Evolutionary conservation across 2,888 invertebrate genomes (phyloP).

Genomic region (Zonitis immaculata): DNA sequence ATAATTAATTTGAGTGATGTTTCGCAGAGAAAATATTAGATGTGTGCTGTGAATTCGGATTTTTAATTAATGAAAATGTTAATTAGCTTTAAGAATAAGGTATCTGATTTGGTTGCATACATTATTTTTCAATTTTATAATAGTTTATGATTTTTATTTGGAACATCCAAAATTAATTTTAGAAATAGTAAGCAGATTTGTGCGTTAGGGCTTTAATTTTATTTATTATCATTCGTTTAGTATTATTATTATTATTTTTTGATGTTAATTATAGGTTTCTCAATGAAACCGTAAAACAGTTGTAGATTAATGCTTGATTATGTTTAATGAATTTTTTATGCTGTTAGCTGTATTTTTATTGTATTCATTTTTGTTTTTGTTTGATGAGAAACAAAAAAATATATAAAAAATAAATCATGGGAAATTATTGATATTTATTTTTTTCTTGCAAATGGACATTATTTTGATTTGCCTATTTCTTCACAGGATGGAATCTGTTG

Average conservation of each 20-base stretch:
- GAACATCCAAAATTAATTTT: constrained; percentile 13
- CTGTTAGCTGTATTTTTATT: constrained; percentile 32
- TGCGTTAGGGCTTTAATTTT: constrained; percentile 21
- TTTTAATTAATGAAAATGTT: constrained; percentile 10
- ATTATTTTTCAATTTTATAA: constrained; percentile 26
- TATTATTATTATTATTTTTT: constrained; percentile 20
- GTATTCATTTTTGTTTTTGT: constrained; percentile 19
- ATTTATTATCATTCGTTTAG: too few relatives aligned
- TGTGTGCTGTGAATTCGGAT: constrained; percentile 18
- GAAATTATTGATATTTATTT: constrained; percentile 30
- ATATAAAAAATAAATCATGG: constrained; percentile 38
- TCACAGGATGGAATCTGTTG: constrained; percentile 30
- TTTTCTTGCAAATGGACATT: constrained; percentile 24
- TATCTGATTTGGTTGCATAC: constrained; percentile 23
- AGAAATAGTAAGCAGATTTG: constrained; percentile 25
- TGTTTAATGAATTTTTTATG: constrained; percentile 38
- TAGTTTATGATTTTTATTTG: constrained; percentile 17
- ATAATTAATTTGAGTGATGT: background rate
- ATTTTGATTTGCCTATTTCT: constrained; percentile 23
- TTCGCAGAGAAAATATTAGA: background rate
- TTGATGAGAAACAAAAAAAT: constrained; percentile 28
- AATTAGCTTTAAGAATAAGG: constrained; percentile 28
- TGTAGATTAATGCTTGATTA: constrained; percentile 28
- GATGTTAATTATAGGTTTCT: constrained; percentile 4
- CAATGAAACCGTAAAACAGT: background rate